phyloP scores from a whole-genome alignment of 2,797 vertebrate genomes.

The Lepus townsendii region DNA sequence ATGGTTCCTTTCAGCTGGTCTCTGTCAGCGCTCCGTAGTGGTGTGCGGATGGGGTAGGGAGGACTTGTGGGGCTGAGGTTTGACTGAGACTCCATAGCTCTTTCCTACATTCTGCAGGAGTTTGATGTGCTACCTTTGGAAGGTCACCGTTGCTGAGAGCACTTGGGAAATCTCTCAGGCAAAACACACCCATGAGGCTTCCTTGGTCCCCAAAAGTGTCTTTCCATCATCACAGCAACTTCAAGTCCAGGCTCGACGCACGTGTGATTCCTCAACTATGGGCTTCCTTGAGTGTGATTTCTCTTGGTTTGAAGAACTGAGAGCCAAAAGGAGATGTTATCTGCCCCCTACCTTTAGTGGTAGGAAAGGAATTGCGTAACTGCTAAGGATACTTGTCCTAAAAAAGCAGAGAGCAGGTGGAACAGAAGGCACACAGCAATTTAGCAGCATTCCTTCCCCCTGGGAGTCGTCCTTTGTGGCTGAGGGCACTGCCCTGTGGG shows the following conservation, averaged over 20 bases:
- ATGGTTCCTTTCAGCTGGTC: neutral
- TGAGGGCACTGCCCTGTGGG: neutral
- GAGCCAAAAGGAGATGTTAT: neutral
- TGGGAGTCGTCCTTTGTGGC: neutral
- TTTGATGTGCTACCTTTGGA: neutral
- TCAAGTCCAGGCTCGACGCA: neutral
- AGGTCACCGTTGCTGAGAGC: neutral
- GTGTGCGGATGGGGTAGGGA: neutral
- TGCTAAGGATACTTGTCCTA: neutral
- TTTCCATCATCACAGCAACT: neutral
- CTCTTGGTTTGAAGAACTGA: neutral
- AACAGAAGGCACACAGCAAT: neutral
- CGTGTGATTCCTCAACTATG: neutral
- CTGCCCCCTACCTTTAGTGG: neutral
- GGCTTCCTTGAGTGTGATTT: slow-evolving; percentile 16
- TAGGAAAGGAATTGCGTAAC: neutral
- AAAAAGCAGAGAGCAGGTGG: neutral
- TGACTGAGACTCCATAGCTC: neutral
- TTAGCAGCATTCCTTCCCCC: neutral
- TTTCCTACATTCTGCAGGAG: neutral
- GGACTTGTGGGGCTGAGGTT: neutral
- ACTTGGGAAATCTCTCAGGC: neutral
- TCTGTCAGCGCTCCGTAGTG: neutral
- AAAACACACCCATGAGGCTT: neutral
- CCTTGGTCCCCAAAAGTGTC: neutral